Evolutionary conservation across 1,140 invertebrate genomes (phyloP), one percentile per base, ranked within the genome.

Genomic region (Thrips palmi): DNA sequence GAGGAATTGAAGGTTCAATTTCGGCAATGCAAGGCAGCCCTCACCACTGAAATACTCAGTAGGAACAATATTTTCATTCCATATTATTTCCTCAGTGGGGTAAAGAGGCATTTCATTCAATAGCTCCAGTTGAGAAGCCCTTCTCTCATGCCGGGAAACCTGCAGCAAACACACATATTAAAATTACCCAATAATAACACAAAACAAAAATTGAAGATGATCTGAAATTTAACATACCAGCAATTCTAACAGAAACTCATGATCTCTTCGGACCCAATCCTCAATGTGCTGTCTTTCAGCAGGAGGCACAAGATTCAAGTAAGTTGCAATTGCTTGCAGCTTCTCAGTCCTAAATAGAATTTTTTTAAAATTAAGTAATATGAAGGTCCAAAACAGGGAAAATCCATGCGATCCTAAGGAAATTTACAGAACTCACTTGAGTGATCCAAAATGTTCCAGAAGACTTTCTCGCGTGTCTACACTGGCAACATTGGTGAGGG

Each of bases 11-110:
- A 99, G 64, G 63, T 98, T 98, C 1, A 99, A 60, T 58, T 98
- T 99, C 1, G 96, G 93, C 41, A 99, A 60, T 0, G 96, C 93
- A 6, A 99, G 61, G 51, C 85, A 91, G 20, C 79, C 86, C 57
- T 97, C 91, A 1, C 89, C 88, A 35, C 84, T 88, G 59, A 87
- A 97, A 58, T 93, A 96, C 50, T 97, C 92, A 1, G 85, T 87
- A 0, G 96, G 96, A 1, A 99, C 93, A 22, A 98, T 74, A 53
- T 96, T 97, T 56, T 97, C 92, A 61, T 99, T 89, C 96, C 96
- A 99, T 47, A 99, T 94, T 7, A 98, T 79, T 33, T 88, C 76
- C 55, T 99, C 94, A 0, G 91, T 97, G 1, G 94, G 96, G 59
- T 98, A 99, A 0, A 99, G 63, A 0, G 96, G 92, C 86, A 98